Evolutionary conservation across 2,888 invertebrate genomes (phyloP), one percentile per base, ranked within the genome.

Genomic region (Rhagium mordax): DNA sequence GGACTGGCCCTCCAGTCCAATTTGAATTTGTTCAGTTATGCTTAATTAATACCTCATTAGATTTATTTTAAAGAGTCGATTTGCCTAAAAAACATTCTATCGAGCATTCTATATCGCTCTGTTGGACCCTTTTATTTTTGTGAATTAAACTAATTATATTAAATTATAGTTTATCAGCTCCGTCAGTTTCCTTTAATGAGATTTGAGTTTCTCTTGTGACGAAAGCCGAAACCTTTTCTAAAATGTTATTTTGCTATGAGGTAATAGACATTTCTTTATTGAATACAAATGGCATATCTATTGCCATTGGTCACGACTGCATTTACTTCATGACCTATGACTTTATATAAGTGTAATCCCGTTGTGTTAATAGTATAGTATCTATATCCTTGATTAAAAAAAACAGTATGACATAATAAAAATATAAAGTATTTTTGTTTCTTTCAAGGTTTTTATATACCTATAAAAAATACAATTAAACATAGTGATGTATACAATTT

Each of bases 301-400:
- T 47, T 61, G 13, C 61, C 6, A 7, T 8, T 18, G 21, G 61
- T 61, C 67, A 67, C 67, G 67, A 67, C 16, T 57, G 7, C 33
- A 55, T 57, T 41, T 67, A 53, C 20, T 16, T 27, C 53, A 20
- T 67, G 47, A 67, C 57, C 67, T 67, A 41, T 67, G 57, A 57
- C 53, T 53, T 51, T 33, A 27, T 15, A 16, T n/a, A 21, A 8
- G n/a, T 57, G 47, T 20, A 67, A 61, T 61, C 61, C 18, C 47
- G 47, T 47, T 27, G 15, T 29, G n/a, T 10, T 41, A 13, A 41
- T n/a, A 41, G 41, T 13, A 41, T 41, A 7, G 59, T 18, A 27
- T 10, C 7, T 6, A 27, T 57, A 24, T 21, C 21, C 21, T 21
- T 57, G 21, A 41, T 2, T 33, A 33, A 41, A 41, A 6, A 41